A percentile compares a stretch with the other conserved stretches of the same genome.
Conservation (phyloP, 2,797 vertebrate species). For the Tangara arthus region DNA sequence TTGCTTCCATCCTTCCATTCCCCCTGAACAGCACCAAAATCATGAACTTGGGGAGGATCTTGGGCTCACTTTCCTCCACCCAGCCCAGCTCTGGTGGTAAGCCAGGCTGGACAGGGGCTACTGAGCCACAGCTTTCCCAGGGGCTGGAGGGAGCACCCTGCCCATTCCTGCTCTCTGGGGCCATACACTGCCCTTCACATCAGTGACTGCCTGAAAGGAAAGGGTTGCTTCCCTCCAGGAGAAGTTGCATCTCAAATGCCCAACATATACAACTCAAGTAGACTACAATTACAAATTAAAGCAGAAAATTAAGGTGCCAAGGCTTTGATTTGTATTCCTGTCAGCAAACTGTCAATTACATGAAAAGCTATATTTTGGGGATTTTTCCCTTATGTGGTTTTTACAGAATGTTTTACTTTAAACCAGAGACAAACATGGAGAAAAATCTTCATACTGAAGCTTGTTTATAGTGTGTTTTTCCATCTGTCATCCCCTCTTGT, state of each 20-base stretch:
- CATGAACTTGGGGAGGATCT: fast-evolving
- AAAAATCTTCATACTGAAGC: not conserved
- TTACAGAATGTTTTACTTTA: not conserved
- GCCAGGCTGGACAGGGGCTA: not conserved
- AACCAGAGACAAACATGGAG: not conserved
- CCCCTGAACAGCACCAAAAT: not conserved
- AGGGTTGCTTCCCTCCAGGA: not conserved
- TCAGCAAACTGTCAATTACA: not conserved
- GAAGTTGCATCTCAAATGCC: not conserved
- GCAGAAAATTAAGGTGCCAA: not conserved
- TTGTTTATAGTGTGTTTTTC: not conserved
- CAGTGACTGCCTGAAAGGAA: not conserved
- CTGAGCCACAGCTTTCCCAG: fast-evolving
- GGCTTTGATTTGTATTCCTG: not conserved
- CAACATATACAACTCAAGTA: not conserved
- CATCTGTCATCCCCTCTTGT: not conserved
- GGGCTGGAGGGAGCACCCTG: not conserved
- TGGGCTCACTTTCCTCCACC: not conserved
- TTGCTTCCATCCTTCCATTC: not conserved
- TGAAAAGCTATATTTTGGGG: not conserved
- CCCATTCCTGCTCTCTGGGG: too few relatives aligned
- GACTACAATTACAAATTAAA: not conserved
- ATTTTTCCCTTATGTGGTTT: fast-evolving
- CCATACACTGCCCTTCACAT: not conserved
- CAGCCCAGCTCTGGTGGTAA: not conserved